Evolutionary conservation across 2,113 vertebrate species (phyloP).

Genomic region (Parotia lawesii): DNA sequence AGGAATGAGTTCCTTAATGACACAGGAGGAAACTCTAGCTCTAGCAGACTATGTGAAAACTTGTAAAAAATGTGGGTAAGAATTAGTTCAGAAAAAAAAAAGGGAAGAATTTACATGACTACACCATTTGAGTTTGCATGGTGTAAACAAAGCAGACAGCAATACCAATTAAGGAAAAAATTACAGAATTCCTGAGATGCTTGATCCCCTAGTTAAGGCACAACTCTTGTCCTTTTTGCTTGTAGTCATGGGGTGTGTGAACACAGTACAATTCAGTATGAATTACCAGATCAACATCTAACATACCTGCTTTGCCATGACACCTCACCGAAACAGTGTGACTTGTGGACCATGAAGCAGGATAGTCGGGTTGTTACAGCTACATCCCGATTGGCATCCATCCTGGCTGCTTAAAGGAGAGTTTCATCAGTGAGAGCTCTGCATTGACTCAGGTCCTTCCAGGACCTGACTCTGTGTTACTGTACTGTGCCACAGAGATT

Average conservation of each 20-base stretch:
- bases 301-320: not conserved
- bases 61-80: not conserved
- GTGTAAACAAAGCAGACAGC: not conserved
- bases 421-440: not conserved
- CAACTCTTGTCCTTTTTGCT: not conserved
- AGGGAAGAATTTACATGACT: not conserved
- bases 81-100: not conserved
- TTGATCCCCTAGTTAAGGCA: not conserved
- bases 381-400: fast-evolving
- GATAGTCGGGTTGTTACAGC: not conserved
- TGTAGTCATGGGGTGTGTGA: not conserved
- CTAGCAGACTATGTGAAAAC: not conserved
- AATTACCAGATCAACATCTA: not conserved
- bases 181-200: not conserved
- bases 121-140: not conserved
- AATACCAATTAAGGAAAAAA: slow-evolving; percentile 23
- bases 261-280: fast-evolving
- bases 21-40: not conserved
- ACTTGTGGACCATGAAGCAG: not conserved
- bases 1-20: not conserved
- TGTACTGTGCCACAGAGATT: not conserved
- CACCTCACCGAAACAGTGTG: not conserved
- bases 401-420: not conserved
- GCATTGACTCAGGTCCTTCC: not conserved
- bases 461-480: not conserved